A percentile compares a stretch with the other conserved stretches of the same genome.
phyloP scores from a whole-genome alignment of 2,797 vertebrate genomes.

The Thalassophryne amazonica region DNA sequence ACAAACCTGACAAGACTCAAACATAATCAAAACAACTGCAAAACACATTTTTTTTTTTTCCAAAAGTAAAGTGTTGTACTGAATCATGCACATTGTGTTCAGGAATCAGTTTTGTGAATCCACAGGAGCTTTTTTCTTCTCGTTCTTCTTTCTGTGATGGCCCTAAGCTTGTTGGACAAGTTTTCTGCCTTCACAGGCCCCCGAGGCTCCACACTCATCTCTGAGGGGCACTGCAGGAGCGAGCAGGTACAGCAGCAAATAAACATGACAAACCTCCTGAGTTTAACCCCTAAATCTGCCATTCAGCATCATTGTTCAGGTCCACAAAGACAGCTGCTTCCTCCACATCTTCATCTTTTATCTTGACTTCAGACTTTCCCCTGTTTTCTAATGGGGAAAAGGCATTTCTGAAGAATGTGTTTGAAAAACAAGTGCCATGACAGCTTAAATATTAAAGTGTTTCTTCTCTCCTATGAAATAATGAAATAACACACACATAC shows the following conservation, averaged over 20 bases:
- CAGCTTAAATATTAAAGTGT: too few relatives aligned
- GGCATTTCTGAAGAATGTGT: too few relatives aligned
- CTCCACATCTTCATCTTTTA: not conserved
- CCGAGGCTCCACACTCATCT: conserved; percentile 25
- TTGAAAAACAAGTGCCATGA: too few relatives aligned
- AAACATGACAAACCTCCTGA: not conserved
- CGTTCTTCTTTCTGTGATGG: not conserved
- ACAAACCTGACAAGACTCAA: too few relatives aligned
- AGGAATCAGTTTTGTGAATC: too few relatives aligned
- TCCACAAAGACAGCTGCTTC: conserved; percentile 7
- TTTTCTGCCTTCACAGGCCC: conserved; percentile 27
- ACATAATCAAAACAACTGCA: too few relatives aligned
- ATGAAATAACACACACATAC: too few relatives aligned
- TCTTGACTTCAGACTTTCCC: not conserved
- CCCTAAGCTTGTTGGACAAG: conserved; percentile 22
- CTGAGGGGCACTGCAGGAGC: conserved; percentile 30
- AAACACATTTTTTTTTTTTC: too few relatives aligned
- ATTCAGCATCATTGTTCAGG: not conserved
- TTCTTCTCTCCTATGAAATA: too few relatives aligned
- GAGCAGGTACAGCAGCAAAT: conserved; percentile 24
- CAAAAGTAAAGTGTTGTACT: too few relatives aligned
- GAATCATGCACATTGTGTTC: not conserved
- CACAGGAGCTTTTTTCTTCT: too few relatives aligned
- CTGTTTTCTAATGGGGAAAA: too few relatives aligned
- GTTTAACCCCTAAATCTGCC: conserved; percentile 6